phyloP scores from a whole-genome alignment of 2,888 invertebrate species.

The Dasysyrphus tricinctus region DNA sequence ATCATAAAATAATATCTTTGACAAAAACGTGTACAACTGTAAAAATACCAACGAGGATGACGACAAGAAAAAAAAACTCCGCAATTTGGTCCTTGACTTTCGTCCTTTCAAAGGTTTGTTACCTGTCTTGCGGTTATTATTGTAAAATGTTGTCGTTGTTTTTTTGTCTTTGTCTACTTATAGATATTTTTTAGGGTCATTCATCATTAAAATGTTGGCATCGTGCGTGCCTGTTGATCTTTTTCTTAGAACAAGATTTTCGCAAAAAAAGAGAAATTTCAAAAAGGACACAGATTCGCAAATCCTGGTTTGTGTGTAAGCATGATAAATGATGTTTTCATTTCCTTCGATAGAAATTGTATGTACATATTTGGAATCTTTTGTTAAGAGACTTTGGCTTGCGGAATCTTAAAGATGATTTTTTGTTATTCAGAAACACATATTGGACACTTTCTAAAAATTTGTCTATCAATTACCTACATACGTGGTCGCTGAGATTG shows the following conservation, averaged over 20 bases:
- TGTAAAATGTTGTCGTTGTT: slow-evolving; percentile 26
- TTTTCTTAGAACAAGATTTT: slow-evolving; percentile 56
- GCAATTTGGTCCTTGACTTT: slow-evolving; percentile 68
- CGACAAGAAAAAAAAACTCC: slow-evolving; percentile 39
- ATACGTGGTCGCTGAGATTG: background rate
- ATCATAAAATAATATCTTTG: slow-evolving; percentile 65
- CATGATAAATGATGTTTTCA: slow-evolving; percentile 67
- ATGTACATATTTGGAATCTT: slow-evolving; percentile 1
- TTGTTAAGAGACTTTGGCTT: slow-evolving; percentile 10
- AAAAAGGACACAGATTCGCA: slow-evolving; percentile 38
- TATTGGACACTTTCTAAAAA: slow-evolving; percentile 23
- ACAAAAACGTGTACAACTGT: slow-evolving; percentile 60
- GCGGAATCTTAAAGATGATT: background rate
- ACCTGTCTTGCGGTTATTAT: slow-evolving; percentile 67
- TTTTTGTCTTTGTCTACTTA: background rate
- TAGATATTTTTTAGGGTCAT: slow-evolving; percentile 53
- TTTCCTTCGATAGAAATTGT: slow-evolving; percentile 17
- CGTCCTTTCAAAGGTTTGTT: slow-evolving; percentile 42
- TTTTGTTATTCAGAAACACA: background rate
- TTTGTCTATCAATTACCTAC: background rate
- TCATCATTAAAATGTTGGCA: slow-evolving; percentile 63
- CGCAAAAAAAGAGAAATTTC: slow-evolving; percentile 50
- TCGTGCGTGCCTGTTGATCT: slow-evolving; percentile 51
- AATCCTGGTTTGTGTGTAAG: slow-evolving; percentile 4
- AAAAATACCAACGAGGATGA: slow-evolving; percentile 49